These are phyloP conservation scores for Colossoma macropomum DNA, from an alignment of 2,113 vertebrate species.

Conservation along the genomic window DNA sequence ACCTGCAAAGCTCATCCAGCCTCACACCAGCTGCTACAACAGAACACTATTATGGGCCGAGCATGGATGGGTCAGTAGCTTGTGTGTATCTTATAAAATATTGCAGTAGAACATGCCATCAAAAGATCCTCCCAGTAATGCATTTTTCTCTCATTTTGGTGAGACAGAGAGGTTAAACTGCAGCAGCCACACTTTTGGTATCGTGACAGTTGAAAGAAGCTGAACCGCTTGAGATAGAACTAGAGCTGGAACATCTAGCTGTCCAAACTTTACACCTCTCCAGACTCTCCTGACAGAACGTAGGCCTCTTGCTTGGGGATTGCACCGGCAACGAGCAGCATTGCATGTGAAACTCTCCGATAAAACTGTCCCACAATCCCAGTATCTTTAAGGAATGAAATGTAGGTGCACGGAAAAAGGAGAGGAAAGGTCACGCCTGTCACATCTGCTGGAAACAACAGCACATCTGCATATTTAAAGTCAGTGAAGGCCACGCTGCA, in stretches of 20 bases:
- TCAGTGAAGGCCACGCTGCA: background rate
- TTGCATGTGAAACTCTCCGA: slow-evolving; percentile 31
- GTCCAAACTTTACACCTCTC: slow-evolving; percentile 27
- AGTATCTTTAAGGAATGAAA: slow-evolving; percentile 22
- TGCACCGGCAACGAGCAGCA: slow-evolving; percentile 23
- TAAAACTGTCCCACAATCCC: slow-evolving; percentile 1
- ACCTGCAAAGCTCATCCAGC: no score
- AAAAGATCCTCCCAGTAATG: no score
- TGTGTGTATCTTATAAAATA: no score
- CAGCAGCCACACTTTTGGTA: background rate
- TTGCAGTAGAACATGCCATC: no score
- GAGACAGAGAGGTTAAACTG: background rate
- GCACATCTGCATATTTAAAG: slow-evolving; percentile 27
- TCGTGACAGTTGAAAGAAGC: background rate
- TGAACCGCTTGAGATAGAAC: background rate
- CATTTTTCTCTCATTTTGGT: background rate
- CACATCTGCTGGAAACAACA: slow-evolving; percentile 33
- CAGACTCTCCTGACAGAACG: slow-evolving; percentile 37
- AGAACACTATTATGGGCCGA: no score
- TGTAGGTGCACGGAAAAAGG: slow-evolving; percentile 4
- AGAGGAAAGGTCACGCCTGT: slow-evolving; percentile 49
- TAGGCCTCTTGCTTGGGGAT: slow-evolving; percentile 29
- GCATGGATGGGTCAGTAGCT: no score
- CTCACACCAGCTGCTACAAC: no score
- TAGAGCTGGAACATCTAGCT: slow-evolving; percentile 17